These are phyloP conservation scores for Takifugu flavidus DNA, from an alignment of 2,113 vertebrate genomes.

Conservation along the genomic window DNA sequence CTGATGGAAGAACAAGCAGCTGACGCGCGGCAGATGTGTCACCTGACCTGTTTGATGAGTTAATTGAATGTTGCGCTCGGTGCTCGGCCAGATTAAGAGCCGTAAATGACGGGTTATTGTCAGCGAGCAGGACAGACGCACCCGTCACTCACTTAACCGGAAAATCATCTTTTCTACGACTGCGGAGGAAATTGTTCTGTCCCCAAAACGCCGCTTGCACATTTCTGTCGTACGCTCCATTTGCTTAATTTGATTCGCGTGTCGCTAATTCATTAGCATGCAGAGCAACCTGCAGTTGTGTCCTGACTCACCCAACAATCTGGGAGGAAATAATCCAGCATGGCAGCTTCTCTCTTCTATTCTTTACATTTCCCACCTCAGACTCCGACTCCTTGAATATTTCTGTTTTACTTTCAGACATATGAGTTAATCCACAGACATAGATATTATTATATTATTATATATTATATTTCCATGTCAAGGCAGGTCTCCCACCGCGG, in stretches of 20 bases:
- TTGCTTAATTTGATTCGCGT: conserved; percentile 61
- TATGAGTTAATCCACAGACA: too few species aligned
- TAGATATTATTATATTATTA: too few species aligned
- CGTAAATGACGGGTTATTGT: too few species aligned
- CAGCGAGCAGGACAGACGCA: too few species aligned
- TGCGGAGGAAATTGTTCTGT: conserved; percentile 47
- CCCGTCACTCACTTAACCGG: conserved; percentile 38
- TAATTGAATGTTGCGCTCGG: too few species aligned
- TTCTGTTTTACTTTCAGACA: too few species aligned
- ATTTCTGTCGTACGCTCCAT: conserved; percentile 58
- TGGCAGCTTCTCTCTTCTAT: not conserved
- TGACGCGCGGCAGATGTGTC: conserved; percentile 40
- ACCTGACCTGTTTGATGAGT: not conserved
- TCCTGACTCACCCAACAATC: conserved; percentile 7
- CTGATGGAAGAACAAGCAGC: too few species aligned
- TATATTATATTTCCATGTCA: too few species aligned
- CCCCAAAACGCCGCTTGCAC: conserved; percentile 37
- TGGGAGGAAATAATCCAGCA: conserved; percentile 30
- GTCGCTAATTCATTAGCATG: conserved; percentile 55
- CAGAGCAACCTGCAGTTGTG: conserved; percentile 21
- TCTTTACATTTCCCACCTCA: too few species aligned
- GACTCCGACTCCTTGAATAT: too few species aligned
- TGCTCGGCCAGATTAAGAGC: conserved; percentile 2
- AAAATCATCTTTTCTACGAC: too few species aligned
- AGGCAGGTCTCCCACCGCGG: too few species aligned